These are phyloP conservation scores for Elegia similella DNA, from an alignment of 2,888 invertebrate genomes.

Conservation along the genomic window DNA sequence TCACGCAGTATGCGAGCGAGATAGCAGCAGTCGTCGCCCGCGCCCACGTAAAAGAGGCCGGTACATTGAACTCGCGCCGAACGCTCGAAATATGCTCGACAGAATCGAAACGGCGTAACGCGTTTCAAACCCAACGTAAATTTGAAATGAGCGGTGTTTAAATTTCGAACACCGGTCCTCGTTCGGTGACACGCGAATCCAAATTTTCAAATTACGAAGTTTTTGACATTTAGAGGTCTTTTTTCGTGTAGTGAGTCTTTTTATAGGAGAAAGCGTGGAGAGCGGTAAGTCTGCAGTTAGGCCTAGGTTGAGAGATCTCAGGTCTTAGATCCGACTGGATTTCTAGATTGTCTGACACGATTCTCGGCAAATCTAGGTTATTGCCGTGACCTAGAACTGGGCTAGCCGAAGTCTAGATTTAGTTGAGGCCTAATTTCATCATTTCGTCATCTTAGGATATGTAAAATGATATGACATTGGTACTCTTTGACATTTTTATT, in stretches of 20 bases:
- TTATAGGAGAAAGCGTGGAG: conserved; percentile 4
- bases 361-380: conserved; percentile 9
- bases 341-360: conserved; percentile 8
- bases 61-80: conserved; percentile 69
- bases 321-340: not conserved
- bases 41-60: conserved; percentile 71
- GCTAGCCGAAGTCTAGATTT: conserved; percentile 9
- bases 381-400: conserved; percentile 12
- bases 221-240: conserved; percentile 5
- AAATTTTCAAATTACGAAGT: conserved; percentile 14
- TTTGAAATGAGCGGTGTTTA: conserved; percentile 40
- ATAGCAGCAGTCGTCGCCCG: conserved; percentile 52
- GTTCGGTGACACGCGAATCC: conserved; percentile 22
- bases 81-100: conserved; percentile 47
- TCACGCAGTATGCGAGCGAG: conserved; percentile 39
- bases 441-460: not conserved
- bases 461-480: not conserved
- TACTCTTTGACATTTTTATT: not conserved
- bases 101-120: conserved; percentile 42
- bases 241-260: conserved; percentile 8
- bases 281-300: conserved; percentile 7
- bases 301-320: not conserved
- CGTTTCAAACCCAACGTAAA: conserved; percentile 29
- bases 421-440: not conserved
- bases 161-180: conserved; percentile 38